Percentiles rank a stretch among this genome's conserved stretches.
These are phyloP conservation scores for Meloidogyne exigua DNA, from an alignment of 1,140 invertebrate genomes.

Conservation along the genomic window DNA sequence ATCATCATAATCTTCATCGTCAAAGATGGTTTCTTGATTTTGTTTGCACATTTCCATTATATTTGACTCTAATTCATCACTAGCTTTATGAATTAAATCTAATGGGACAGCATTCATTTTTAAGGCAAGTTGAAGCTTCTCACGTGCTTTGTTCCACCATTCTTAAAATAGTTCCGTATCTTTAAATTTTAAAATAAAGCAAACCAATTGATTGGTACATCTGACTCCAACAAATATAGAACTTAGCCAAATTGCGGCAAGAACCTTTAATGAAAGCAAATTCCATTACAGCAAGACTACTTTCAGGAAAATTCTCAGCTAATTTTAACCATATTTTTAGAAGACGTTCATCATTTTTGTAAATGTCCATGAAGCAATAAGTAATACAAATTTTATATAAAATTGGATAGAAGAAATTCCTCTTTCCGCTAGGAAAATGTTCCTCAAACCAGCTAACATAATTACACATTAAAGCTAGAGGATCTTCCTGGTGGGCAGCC, in stretches of 20 bases:
- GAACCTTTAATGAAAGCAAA: slow-evolving; percentile 47
- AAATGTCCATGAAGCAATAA: slow-evolving; percentile 18
- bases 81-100: slow-evolving; percentile 23
- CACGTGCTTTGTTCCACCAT: slow-evolving; percentile 41
- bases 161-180: slow-evolving; percentile 8
- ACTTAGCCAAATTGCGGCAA: slow-evolving; percentile 44
- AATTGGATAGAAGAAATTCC: slow-evolving; percentile 42
- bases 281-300: slow-evolving; percentile 47
- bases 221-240: slow-evolving; percentile 44
- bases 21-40: slow-evolving; percentile 33
- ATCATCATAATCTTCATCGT: slow-evolving; percentile 16
- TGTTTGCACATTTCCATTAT: slow-evolving; percentile 12
- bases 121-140: slow-evolving; percentile 41
- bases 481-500: slow-evolving; percentile 24
- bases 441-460: slow-evolving; percentile 44
- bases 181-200: background rate
- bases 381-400: slow-evolving; percentile 48
- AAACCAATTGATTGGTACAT: slow-evolving; percentile 47
- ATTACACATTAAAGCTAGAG: slow-evolving; percentile 33
- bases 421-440: slow-evolving; percentile 45
- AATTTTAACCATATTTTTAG: slow-evolving; percentile 45
- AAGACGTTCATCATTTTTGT: slow-evolving; percentile 51
- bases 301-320: slow-evolving; percentile 44
- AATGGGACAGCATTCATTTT: slow-evolving; percentile 38
- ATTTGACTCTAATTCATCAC: slow-evolving; percentile 26